Base-by-base conservation (phyloP, 2,797 vertebrate species). In the Tympanoctomys barrerae region DNA sequence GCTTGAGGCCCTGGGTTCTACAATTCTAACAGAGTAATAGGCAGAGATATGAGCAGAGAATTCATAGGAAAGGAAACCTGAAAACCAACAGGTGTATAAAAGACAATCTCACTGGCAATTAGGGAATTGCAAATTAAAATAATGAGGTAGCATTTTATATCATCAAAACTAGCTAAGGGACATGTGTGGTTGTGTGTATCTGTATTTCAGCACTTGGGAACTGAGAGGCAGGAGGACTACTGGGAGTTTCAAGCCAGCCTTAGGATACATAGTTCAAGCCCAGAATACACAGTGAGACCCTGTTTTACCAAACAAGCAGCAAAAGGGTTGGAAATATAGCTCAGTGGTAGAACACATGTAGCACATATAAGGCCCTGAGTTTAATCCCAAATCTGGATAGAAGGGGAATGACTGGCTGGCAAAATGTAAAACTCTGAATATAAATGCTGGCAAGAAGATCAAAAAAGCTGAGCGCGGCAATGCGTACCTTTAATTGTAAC, bases 401-500 rank as follows among this genome's bases (percentile, higher is more conserved):
- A 1, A 24, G 39, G 75, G 66, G 33, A 66, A 68, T 8, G 90
- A 64, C 0, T 79, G 46, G 49, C 61, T 82, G 46, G 49, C 61
- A 79, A 95, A 87, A 89, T 68, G 59, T 54, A 59, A 61, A 93
- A 91, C 33, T 52, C 52, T 78, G 83, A 91, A 33, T 66, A 36
- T 78, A 87, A 91, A 33, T 66, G 54, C 61, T 42, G 22, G 8
- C 24, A 79, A 93, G 33, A 33, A 33, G 42, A 54, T 42, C 18
- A 31, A 36, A 16, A 71, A 39, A 36, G n/a, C 66, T 68, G 8
- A 33, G 7, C 7, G 5, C 14, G 28, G 33, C 33, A 33, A 7
- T 18, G 7, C 2, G n/a, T 18, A 36, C 16, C 33, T 70, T 33
- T 36, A 70, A n/a, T 36, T 18, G 33, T 18, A 70, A 33, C 66